Evolutionary conservation across 2,113 vertebrate genomes (phyloP).

Genomic region (Egretta garzetta): DNA sequence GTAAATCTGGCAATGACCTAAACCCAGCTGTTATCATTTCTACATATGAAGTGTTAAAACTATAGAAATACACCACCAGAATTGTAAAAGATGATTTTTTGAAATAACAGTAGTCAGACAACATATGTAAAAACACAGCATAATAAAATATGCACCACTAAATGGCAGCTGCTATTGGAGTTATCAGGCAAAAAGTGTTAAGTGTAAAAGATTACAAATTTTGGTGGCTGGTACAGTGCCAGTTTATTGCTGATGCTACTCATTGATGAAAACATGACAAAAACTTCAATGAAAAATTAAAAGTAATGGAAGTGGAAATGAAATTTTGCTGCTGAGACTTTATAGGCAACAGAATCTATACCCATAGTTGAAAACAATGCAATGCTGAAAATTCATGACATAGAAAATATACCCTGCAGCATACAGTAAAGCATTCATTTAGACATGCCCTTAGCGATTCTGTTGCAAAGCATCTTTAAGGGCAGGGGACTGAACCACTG

Average conservation of each 20-base stretch:
- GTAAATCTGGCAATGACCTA: background rate
- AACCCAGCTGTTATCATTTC: background rate
- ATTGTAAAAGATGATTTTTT: background rate
- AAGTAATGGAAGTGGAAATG: background rate
- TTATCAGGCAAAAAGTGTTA: background rate
- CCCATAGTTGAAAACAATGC: background rate
- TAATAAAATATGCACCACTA: background rate
- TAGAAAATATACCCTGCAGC: background rate
- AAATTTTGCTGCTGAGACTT: background rate
- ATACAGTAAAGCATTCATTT: background rate
- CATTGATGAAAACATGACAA: background rate
- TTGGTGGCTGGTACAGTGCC: background rate
- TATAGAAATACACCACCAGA: background rate
- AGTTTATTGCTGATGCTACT: background rate
- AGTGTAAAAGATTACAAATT: background rate
- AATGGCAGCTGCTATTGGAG: background rate
- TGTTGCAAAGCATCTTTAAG: background rate
- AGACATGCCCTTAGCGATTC: background rate
- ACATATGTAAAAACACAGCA: background rate
- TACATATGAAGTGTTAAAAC: background rate
- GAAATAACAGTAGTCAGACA: background rate
- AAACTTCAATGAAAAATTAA: background rate
- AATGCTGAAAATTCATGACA: background rate
- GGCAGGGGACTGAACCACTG: background rate
- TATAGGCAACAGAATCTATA: background rate